These are phyloP conservation scores for Ceratina calcarata DNA, from an alignment of 1,140 invertebrate species.

Conservation along the genomic window DNA sequence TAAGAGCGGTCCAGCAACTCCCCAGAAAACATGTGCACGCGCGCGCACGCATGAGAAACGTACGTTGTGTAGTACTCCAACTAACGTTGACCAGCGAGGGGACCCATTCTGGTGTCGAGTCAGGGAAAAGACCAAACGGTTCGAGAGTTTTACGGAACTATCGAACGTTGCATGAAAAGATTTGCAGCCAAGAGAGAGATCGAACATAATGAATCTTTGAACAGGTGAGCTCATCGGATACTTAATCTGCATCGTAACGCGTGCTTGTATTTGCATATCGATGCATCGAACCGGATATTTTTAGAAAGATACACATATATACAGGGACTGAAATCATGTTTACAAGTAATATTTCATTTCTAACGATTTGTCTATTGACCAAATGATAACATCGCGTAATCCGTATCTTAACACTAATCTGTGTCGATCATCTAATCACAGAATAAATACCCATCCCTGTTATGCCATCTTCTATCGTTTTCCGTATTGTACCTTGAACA, in stretches of 20 bases:
- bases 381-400: too few relatives aligned
- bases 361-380: too few relatives aligned
- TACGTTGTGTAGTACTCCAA: constrained; percentile 36
- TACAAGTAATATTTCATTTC: too few relatives aligned
- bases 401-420: not conserved
- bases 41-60: constrained; percentile 20
- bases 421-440: not conserved
- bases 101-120: not conserved
- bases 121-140: too few relatives aligned
- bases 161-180: not conserved
- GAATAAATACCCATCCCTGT: not conserved
- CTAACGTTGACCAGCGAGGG: constrained; percentile 32
- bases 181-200: not conserved
- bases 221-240: not conserved
- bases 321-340: too few relatives aligned
- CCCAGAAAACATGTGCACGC: constrained; percentile 42
- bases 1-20: constrained; percentile 62
- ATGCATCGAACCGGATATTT: constrained; percentile 2
- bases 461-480: too few relatives aligned
- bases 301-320: not conserved
- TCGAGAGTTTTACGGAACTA: too few relatives aligned
- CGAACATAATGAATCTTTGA: not conserved
- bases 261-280: constrained; percentile 8
- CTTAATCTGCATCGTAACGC: not conserved
- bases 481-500: not conserved